Conservation (phyloP, 2,888 invertebrate species). For the Brachypalpus laphriformis region DNA sequence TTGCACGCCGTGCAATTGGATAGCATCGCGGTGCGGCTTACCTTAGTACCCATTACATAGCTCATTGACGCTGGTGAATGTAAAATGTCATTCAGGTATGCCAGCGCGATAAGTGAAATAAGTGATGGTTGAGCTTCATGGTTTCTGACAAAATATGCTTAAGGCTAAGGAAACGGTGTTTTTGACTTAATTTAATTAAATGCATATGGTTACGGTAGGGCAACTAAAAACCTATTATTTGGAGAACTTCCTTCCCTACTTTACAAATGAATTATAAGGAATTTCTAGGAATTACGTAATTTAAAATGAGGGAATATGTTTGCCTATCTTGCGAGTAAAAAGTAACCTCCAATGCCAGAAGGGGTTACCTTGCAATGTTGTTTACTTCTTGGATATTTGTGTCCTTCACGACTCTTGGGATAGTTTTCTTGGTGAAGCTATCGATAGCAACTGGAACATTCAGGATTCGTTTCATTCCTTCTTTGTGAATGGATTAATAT, state of each 20-base stretch:
- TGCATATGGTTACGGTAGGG: not conserved
- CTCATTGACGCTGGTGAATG: conserved; percentile 69
- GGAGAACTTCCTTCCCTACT: not conserved
- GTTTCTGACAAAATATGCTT: not conserved
- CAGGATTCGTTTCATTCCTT: no score
- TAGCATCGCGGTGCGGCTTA: conserved; percentile 44
- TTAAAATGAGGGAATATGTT: no score
- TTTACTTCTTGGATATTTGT: no score
- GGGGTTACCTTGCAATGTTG: no score
- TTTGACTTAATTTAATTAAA: not conserved
- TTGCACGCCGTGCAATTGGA: conserved; percentile 64
- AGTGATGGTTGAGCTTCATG: conserved; percentile 66
- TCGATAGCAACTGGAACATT: no score
- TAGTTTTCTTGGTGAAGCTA: no score
- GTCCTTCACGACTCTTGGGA: no score
- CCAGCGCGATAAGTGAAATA: not conserved
- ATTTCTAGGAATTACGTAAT: not conserved
- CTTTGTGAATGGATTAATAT: no score
- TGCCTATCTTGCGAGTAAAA: no score
- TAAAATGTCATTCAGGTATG: conserved; percentile 52
- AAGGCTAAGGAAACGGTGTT: not conserved
- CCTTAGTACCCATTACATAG: conserved; percentile 52
- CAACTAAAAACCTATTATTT: not conserved
- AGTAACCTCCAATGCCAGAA: no score
- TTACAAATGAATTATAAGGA: not conserved